Evolutionary conservation across 2,888 invertebrate genomes (phyloP).

Genomic region (Thalpophila matura): DNA sequence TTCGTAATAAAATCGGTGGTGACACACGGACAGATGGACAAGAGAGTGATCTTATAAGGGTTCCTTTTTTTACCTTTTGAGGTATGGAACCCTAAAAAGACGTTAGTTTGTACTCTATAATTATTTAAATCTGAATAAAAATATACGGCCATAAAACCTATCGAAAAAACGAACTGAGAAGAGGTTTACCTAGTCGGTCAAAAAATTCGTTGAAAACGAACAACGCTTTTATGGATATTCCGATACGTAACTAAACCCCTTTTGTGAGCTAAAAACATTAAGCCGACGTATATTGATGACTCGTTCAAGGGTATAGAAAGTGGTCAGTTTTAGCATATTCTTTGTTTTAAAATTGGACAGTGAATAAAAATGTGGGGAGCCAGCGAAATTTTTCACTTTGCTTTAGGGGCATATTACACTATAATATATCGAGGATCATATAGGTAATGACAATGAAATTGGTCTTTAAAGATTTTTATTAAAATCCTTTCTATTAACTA

Average conservation of each 20-base stretch:
- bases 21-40: too few species aligned
- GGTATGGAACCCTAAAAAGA: too few species aligned
- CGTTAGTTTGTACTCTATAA: too few species aligned
- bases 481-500: too few species aligned
- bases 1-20: too few species aligned
- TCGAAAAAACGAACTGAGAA: conserved; percentile 7
- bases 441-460: too few species aligned
- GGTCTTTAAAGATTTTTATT: too few species aligned
- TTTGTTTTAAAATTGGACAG: not conserved
- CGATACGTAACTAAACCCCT: conserved; percentile 36
- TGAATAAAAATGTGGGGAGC: conserved; percentile 9
- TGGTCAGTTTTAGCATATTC: conserved; percentile 11
- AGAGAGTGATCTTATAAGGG: too few species aligned
- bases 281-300: conserved; percentile 50
- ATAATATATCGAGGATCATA: too few species aligned
- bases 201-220: conserved; percentile 33
- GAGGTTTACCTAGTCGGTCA: conserved; percentile 2
- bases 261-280: conserved; percentile 55
- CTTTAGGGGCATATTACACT: too few species aligned
- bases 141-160: not conserved
- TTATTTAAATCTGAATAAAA: conserved; percentile 12
- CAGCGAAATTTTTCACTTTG: not conserved
- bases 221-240: conserved; percentile 31
- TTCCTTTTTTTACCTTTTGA: too few species aligned
- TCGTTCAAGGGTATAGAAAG: conserved; percentile 24